Conservation (phyloP, 1,140 invertebrate genomes). For the Lasioglossum baleicum region DNA sequence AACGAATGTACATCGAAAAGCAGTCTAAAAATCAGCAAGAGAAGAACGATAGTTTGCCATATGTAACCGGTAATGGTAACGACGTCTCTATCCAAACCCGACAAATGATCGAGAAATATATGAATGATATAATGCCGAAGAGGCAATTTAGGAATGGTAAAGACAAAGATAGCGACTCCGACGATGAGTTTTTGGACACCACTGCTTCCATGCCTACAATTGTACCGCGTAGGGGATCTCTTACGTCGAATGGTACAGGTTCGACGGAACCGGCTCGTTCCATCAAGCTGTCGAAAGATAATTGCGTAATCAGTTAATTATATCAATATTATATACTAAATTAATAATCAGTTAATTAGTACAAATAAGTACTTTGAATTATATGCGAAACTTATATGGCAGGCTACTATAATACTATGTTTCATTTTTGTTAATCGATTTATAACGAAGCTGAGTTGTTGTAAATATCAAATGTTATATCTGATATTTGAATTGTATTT, state of each 20-base stretch:
- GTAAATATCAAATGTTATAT: too few species aligned
- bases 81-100: slow-evolving; percentile 50
- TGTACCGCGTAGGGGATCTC: slow-evolving; percentile 64
- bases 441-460: neutral
- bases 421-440: neutral
- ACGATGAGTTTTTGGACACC: slow-evolving; percentile 78
- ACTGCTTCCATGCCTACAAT: slow-evolving; percentile 69
- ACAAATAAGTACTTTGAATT: neutral
- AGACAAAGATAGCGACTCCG: slow-evolving; percentile 68
- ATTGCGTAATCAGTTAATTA: slow-evolving; percentile 64
- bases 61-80: slow-evolving; percentile 54
- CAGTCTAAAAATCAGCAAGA: slow-evolving; percentile 30
- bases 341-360: slow-evolving; percentile 52
- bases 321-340: too few species aligned
- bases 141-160: slow-evolving; percentile 38
- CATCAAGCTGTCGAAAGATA: slow-evolving; percentile 52
- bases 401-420: neutral
- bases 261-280: slow-evolving; percentile 62
- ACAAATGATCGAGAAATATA: slow-evolving; percentile 71
- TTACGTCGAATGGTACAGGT: slow-evolving; percentile 69
- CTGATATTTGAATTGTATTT: neutral
- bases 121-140: slow-evolving; percentile 56
- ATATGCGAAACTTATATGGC: neutral
- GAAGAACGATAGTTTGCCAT: slow-evolving; percentile 44
- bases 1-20: slow-evolving; percentile 62